Evolutionary conservation across 2,113 vertebrate genomes (phyloP), one percentile per base, ranked within the genome.

Genomic region (Balaenoptera acutorostrata): DNA sequence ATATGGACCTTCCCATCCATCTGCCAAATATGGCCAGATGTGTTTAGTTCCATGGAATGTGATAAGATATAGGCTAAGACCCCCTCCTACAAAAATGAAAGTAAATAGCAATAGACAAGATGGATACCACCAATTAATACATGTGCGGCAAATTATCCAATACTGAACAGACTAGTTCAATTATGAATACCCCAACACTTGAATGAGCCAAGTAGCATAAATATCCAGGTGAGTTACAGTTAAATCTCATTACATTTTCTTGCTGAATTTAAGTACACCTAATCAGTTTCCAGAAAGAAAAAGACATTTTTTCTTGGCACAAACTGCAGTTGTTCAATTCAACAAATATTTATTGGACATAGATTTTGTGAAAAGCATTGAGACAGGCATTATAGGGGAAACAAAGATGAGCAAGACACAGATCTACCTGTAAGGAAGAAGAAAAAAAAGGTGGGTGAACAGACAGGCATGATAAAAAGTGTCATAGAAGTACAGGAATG

Each of bases 151-250:
- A 61, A 84, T 57, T 83, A 66, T 44, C 77, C 44, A 84, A 52
- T 84, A 69, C 75, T 46, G 23, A 91, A 84, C 12, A n/a, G 55
- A 84, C 20, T 23, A 2, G 2, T 71, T 94, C 44, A 44, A 15
- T 46, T 94, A 8, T 14, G 49, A 96, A 90, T 90, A 33, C 29
- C 52, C 11, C 44, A 63, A 52, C 14, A 77, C 21, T 27, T 41
- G 75, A 92, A 72, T 57, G 33, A 93, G 23, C 21, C 36, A 95
- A 91, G 83, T 92, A 78, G 78, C 44, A 80, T 52, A 93, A 94
- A 86, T 57, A 83, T 59, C 23, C n/a, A 21, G 39, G 59, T 88
- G 64, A 93, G 10, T 69, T 92, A 61, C 72, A 81, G 12, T 29
- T 82, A 95, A 94, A 61, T 49, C 11, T 39, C 39, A 75, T 85